phyloP scores from a whole-genome alignment of 2,113 vertebrate species.

The Cricetomys ansorgei region DNA sequence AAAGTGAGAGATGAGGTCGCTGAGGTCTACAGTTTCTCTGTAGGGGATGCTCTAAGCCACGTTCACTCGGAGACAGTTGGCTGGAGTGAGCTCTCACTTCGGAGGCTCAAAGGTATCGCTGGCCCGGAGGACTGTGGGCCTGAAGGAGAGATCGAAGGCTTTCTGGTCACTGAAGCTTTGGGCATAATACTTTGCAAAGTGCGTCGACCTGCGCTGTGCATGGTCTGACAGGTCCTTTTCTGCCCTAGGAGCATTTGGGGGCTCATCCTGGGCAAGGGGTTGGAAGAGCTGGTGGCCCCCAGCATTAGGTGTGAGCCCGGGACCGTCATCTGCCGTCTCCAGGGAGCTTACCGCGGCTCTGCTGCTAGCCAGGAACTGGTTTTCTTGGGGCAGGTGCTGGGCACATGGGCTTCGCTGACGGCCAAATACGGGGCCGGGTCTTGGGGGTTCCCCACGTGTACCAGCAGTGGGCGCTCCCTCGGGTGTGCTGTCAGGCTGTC shows the following conservation, averaged over 20 bases:
- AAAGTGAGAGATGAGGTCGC: too few relatives aligned
- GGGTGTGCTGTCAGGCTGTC: not conserved
- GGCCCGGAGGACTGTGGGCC: constrained; percentile 89
- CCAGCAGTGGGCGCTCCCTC: not conserved
- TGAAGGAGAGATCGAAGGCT: constrained; percentile 87
- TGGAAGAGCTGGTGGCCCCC: constrained; percentile 46
- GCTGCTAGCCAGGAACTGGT: not conserved
- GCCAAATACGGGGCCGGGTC: not conserved
- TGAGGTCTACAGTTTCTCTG: too few relatives aligned
- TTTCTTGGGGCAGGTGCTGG: not conserved
- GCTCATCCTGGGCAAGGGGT: not conserved
- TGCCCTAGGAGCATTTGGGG: not conserved
- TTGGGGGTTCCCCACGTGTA: not conserved
- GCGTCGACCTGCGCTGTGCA: not conserved
- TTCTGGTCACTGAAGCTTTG: constrained; percentile 92
- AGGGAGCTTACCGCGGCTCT: not conserved
- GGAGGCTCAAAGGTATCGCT: constrained; percentile 88
- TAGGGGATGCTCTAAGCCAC: too few relatives aligned
- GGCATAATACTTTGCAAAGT: constrained; percentile 90
- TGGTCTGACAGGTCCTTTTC: not conserved
- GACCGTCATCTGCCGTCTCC: not conserved
- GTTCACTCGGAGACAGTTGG: not conserved
- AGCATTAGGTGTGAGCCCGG: not conserved
- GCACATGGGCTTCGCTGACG: not conserved
- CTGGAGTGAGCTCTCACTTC: constrained; percentile 71